A percentile compares a stretch with the other conserved stretches of the same genome.
Evolutionary conservation across 1,140 invertebrate species (phyloP).

Genomic region (Drosophila oshimai): DNA sequence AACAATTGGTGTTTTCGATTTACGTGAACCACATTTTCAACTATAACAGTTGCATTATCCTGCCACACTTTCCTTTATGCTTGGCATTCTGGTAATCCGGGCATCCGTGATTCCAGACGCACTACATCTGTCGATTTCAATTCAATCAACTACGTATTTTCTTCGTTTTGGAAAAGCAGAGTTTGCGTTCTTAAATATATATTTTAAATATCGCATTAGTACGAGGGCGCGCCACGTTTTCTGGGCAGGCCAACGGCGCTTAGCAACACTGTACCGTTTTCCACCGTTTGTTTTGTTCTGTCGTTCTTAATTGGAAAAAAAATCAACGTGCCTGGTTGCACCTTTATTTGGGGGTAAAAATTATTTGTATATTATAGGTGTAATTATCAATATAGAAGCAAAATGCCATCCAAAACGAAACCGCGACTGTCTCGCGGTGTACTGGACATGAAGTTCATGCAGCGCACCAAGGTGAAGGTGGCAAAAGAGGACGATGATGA

Average conservation of each 20-base stretch:
- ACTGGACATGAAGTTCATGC: slow-evolving; percentile 95
- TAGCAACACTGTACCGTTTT: slow-evolving; percentile 3
- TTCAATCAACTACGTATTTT: not conserved
- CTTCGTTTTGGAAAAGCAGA: not conserved
- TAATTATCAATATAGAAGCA: not conserved
- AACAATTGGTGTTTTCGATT: not conserved
- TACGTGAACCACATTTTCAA: not conserved
- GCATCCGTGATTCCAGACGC: slow-evolving; percentile 10
- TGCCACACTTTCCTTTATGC: slow-evolving; percentile 1
- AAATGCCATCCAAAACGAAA: slow-evolving; percentile 73
- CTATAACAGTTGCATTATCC: slow-evolving; percentile 2
- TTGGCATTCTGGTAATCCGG: slow-evolving; percentile 1
- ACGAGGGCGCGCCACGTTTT: slow-evolving; percentile 34
- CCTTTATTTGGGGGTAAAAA: not conserved
- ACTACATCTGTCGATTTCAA: slow-evolving; percentile 9
- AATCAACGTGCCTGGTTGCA: slow-evolving; percentile 40
- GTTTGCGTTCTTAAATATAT: slow-evolving; percentile 19
- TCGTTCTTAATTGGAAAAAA: slow-evolving; percentile 7
- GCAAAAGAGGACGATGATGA: slow-evolving; percentile 89
- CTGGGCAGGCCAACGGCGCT: not conserved
- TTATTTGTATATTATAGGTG: not conserved
- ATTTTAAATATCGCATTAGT: slow-evolving; percentile 10
- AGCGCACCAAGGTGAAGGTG: slow-evolving; percentile 91
- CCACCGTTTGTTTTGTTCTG: slow-evolving; percentile 53
- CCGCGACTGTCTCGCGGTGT: slow-evolving; percentile 87